phyloP scores from a whole-genome alignment of 2,113 vertebrate species.

The Sinocyclocheilus grahami region DNA sequence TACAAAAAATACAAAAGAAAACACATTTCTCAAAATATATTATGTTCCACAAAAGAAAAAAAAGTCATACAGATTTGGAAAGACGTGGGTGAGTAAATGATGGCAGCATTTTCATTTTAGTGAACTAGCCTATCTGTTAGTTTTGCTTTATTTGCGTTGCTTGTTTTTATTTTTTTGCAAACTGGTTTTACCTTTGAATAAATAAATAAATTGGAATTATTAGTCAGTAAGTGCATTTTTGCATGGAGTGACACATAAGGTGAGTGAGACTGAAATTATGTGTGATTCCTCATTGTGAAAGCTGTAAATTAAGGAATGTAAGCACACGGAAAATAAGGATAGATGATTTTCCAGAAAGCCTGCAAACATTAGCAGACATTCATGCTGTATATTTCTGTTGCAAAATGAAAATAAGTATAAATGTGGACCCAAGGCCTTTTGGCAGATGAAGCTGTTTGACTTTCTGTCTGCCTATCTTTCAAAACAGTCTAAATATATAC shows the following conservation, averaged over 20 bases:
- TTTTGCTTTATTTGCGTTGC: neutral
- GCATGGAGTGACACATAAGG: neutral
- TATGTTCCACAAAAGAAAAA: neutral
- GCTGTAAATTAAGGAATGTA: constrained; percentile 40
- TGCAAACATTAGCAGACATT: constrained; percentile 18
- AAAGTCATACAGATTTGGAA: neutral
- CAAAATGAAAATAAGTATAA: constrained; percentile 19
- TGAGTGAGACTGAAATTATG: neutral
- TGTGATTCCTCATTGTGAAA: constrained; percentile 28
- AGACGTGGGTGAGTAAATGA: neutral
- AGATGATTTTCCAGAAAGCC: constrained; percentile 12
- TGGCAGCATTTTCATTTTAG: neutral
- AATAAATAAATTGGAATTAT: constrained; percentile 1
- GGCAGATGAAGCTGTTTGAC: constrained; percentile 14
- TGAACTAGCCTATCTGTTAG: neutral
- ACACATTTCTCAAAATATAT: neutral
- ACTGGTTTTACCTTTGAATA: constrained; percentile 32
- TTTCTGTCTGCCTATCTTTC: constrained; percentile 17
- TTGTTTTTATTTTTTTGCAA: neutral
- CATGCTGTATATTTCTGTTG: constrained; percentile 38
- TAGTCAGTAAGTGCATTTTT: neutral
- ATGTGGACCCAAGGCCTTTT: constrained; percentile 1
- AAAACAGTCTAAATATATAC: constrained; percentile 10
- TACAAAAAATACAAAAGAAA: neutral
- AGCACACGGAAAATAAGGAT: constrained; percentile 37